These are phyloP conservation scores for Fabriciana adippe DNA, from an alignment of 2,888 invertebrate genomes.

Conservation along the genomic window DNA sequence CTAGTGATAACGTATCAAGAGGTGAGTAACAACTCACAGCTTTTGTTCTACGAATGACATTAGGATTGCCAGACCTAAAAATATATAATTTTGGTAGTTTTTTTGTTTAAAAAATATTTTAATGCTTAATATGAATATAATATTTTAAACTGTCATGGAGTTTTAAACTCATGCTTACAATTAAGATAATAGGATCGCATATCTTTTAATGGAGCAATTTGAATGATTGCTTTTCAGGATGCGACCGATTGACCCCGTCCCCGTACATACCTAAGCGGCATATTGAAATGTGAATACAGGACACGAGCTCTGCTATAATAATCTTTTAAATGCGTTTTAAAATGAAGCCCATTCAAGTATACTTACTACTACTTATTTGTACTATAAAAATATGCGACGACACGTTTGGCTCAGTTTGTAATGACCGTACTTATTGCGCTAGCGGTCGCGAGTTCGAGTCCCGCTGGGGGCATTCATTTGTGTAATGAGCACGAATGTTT, in stretches of 20 bases:
- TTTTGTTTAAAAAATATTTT: neutral
- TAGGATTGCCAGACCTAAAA: conserved; percentile 10
- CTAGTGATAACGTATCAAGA: conserved; percentile 22
- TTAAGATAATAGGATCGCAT: conserved; percentile 15
- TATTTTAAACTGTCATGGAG: too few relatives aligned
- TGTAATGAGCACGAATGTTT: too few relatives aligned
- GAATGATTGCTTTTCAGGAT: conserved; percentile 49
- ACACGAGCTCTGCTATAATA: conserved; percentile 5
- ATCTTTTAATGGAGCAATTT: conserved; percentile 32
- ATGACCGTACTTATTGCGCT: too few relatives aligned
- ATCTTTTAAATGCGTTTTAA: neutral
- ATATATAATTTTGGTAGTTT: neutral
- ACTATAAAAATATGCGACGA: too few relatives aligned
- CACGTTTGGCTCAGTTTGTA: too few relatives aligned
- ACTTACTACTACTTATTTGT: too few relatives aligned
- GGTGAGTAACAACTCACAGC: conserved; percentile 11
- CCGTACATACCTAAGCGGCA: conserved; percentile 14
- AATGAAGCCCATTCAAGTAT: neutral
- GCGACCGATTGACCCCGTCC: conserved; percentile 45
- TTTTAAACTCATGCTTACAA: neutral
- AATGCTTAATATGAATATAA: neutral
- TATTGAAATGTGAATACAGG: conserved; percentile 17
- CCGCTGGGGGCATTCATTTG: too few relatives aligned
- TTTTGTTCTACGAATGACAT: conserved; percentile 5
- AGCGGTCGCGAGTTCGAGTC: too few relatives aligned